Conservation (phyloP, 2,113 vertebrate species). For the Leptobrachium leishanense region DNA sequence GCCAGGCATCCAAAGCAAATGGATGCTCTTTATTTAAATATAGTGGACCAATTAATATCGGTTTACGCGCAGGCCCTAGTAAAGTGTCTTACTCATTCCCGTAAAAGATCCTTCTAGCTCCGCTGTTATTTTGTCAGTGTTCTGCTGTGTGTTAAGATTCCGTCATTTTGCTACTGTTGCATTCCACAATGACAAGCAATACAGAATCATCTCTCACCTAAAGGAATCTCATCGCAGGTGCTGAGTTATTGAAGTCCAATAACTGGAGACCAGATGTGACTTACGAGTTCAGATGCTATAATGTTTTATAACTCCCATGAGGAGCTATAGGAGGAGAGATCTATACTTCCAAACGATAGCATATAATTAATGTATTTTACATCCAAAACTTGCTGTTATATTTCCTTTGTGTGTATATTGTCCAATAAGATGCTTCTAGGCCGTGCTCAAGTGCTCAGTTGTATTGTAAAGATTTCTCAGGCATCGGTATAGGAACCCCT, state of each 20-base stretch:
- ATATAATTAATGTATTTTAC: not conserved
- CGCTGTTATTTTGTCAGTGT: not conserved
- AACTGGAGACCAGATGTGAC: slow-evolving; percentile 7
- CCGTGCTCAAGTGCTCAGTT: too few species aligned
- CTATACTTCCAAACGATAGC: not conserved
- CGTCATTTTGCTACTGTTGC: not conserved
- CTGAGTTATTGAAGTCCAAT: not conserved
- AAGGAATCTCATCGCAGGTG: not conserved
- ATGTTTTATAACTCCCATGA: not conserved
- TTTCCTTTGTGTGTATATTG: not conserved
- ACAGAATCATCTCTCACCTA: not conserved
- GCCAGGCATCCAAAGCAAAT: slow-evolving; percentile 20
- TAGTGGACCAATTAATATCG: too few species aligned
- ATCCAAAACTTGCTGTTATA: not conserved
- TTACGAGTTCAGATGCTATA: slow-evolving; percentile 21
- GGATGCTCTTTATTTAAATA: not conserved
- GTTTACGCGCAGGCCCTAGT: too few species aligned
- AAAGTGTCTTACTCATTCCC: too few species aligned
- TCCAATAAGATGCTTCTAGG: too few species aligned
- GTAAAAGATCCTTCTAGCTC: not conserved
- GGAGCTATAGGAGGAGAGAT: not conserved
- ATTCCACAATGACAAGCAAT: not conserved
- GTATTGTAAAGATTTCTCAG: too few species aligned
- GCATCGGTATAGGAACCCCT: too few species aligned
- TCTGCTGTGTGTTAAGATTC: not conserved